Conservation (phyloP, 2,888 invertebrate genomes). For the Rhagophthalmus giganteus region DNA sequence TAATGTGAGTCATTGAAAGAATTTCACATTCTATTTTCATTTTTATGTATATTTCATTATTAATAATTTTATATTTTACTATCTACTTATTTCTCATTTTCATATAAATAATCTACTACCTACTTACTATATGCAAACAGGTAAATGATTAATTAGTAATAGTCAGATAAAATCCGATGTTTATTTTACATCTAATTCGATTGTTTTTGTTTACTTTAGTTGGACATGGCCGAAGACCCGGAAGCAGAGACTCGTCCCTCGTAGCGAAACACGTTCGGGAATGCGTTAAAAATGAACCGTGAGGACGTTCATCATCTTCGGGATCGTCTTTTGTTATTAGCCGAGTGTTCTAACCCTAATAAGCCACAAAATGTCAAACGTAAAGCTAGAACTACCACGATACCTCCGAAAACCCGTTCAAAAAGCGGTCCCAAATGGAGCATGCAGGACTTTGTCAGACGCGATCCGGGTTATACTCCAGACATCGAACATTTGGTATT, state of each 20-base stretch:
- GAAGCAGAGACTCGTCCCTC: constrained; percentile 20
- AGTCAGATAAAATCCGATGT: background rate
- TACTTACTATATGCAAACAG: too few relatives aligned
- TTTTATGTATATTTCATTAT: too few relatives aligned
- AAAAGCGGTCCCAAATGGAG: constrained; percentile 44
- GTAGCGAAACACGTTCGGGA: constrained; percentile 5
- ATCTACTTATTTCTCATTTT: background rate
- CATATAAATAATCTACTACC: background rate
- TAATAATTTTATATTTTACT: too few relatives aligned
- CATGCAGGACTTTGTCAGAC: constrained; percentile 54
- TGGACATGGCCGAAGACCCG: constrained; percentile 26
- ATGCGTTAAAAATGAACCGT: constrained; percentile 51
- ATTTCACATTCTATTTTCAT: too few relatives aligned
- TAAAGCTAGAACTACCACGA: constrained; percentile 37
- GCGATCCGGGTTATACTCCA: constrained; percentile 60
- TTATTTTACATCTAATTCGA: background rate
- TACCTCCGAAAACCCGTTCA: constrained; percentile 22
- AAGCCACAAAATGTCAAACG: constrained; percentile 52
- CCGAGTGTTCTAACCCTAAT: constrained; percentile 53
- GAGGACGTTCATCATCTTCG: constrained; percentile 59
- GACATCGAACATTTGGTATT: constrained; percentile 64
- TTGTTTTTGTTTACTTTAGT: constrained; percentile 12
- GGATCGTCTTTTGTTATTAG: constrained; percentile 58
- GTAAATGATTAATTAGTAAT: background rate
- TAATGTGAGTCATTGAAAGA: too few relatives aligned